phyloP scores from a whole-genome alignment of 2,113 vertebrate species.

The Apteryx mantelli region DNA sequence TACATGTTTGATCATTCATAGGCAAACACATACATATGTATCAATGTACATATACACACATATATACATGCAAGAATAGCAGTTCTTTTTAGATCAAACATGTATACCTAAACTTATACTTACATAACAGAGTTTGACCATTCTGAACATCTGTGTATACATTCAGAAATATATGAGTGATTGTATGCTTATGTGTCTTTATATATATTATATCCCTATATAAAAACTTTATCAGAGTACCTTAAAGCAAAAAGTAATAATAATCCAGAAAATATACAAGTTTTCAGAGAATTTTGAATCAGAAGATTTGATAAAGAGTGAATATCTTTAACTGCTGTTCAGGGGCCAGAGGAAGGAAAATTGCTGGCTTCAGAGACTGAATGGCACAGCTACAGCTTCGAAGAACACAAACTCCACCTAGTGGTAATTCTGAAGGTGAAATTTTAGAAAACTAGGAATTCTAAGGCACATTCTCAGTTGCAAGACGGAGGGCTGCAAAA shows the following conservation, averaged over 20 bases:
- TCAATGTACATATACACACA: background rate
- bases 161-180: background rate
- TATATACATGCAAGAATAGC: background rate
- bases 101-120: background rate
- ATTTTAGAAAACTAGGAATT: background rate
- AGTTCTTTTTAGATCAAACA: background rate
- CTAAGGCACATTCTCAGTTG: background rate
- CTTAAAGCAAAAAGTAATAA: background rate
- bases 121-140: background rate
- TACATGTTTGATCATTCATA: rapidly evolving
- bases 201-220: background rate
- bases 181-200: background rate
- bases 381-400: background rate
- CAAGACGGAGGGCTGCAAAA: background rate
- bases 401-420: conserved; percentile 33
- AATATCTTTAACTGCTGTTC: background rate
- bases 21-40: background rate
- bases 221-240: background rate
- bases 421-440: background rate
- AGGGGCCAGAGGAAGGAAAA: conserved; percentile 18
- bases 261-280: background rate
- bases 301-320: background rate
- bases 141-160: background rate
- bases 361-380: background rate
- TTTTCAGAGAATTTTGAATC: background rate